A percentile compares a stretch with the other conserved stretches of the same genome.
These are phyloP conservation scores for Papilio glaucus DNA, from an alignment of 1,140 invertebrate genomes.

Conservation along the genomic window DNA sequence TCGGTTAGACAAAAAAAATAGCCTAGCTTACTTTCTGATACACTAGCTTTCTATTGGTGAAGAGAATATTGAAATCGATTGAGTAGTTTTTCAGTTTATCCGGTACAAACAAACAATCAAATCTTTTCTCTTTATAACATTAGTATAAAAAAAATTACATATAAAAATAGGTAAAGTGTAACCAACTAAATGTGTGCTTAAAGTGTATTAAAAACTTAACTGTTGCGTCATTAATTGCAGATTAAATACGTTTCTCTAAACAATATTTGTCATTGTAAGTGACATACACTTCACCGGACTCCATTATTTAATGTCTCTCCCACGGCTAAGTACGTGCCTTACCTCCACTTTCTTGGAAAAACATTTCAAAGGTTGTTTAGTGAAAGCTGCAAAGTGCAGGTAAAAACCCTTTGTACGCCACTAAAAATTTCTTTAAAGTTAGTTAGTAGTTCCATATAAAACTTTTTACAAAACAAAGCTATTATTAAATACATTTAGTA, in stretches of 20 bases:
- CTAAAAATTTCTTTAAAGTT: conserved; percentile 20
- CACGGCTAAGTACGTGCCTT: conserved; percentile 35
- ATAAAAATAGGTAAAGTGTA: no score
- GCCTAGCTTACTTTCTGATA: no score
- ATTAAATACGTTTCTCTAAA: conserved; percentile 17
- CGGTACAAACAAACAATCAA: no score
- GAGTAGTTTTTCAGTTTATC: no score
- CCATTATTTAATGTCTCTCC: conserved; percentile 20
- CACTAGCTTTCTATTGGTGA: no score
- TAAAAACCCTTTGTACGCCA: conserved; percentile 35
- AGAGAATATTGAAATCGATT: no score
- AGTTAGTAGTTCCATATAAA: conserved; percentile 26
- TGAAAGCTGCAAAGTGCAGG: conserved; percentile 35
- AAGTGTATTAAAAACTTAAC: background rate
- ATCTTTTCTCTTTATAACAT: no score
- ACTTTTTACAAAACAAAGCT: conserved; percentile 4
- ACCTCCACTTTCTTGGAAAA: conserved; percentile 37
- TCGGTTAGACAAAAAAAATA: no score
- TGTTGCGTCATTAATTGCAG: background rate
- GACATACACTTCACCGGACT: conserved; percentile 10
- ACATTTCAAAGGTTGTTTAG: conserved; percentile 33
- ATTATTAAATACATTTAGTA: background rate
- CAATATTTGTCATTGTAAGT: conserved; percentile 19
- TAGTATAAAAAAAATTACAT: no score
- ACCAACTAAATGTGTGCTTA: no score